Evolutionary conservation across 1,140 invertebrate species (phyloP), one percentile per base, ranked within the genome.

Genomic region (Periplaneta americana): DNA sequence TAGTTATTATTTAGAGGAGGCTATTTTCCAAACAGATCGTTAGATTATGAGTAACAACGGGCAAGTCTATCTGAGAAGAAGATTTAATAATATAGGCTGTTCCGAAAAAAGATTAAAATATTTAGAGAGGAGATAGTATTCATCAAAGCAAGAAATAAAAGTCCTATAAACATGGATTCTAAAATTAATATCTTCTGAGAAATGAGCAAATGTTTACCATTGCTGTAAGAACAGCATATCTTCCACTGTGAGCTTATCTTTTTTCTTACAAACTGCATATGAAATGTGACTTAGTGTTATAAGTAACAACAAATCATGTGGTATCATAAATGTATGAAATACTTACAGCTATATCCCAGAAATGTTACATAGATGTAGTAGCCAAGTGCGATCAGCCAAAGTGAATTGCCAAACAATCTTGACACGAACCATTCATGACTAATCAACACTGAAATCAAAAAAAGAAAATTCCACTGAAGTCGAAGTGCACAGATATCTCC

Each of bases 301-400:
- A 34, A 81, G 83, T 83, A 80, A 48, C 34, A 48, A 81, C 22
- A 82, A 74, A 32, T 77, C 77, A 75, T 66, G 39, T 39, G 33
- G 78, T n/a, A 82, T 79, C 74, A 28, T 78, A 81, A 75, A 76
- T 86, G 15, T 32, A 66, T 74, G 36, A 48, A 79, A 75, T 85
- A 92, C 94, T 94, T 88, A 98, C 96, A 96, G 88, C 96, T 98
- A 87, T 99, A 99, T 83, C 98, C 98, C 82, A 99, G 91, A 88
- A 99, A 99, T 76, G 98, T 99, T 83, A 99, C 99, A 86, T 99
- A 99, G 82, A 98, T 90, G 86, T 99, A 99, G 88, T 99, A 99
- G 81, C 93, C 90, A 82, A 96, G 89, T 36, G 96, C 97, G 79
- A 98, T 91, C 28, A 99, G 90, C 98, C 98, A 99, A 84, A 99